Base-by-base conservation (phyloP, 2,797 vertebrate genomes). In the Trachops cirrhosus region DNA sequence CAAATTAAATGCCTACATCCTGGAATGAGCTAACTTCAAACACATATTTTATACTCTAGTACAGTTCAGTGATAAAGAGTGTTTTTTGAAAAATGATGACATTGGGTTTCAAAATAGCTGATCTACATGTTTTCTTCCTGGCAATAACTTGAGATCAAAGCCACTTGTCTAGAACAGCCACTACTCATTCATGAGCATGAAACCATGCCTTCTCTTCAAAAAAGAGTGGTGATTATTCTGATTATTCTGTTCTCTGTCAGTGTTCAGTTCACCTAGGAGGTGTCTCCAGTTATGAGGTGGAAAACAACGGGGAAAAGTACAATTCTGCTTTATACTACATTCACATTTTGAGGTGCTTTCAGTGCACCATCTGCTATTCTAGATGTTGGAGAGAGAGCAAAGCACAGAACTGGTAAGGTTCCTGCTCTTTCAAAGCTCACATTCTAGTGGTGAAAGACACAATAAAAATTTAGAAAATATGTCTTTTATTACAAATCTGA, bases 31-130 rank as follows among this genome's bases (percentile, higher is more conserved):
- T 91, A 46, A 84, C 24, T 74, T 67, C 78, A 39, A 46, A 37
- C 41, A 26, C 24, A 3, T 70, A 44, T 22, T 68, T 68, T 67
- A 86, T 22, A 52, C 39, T 70, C 68, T 19, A 41, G 48, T 62
- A 18, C 68, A 44, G 54, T 91, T 89, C 80, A 32, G 4, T 50
- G 62, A 46, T 74, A 64, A 79, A 92, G 46, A 50, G 34, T 16
- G 8, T 50, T 95, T 93, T 39, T 91, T 48, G 59, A 90, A 89
- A 79, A 91, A 57, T 71, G 64, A 52, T 75, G 92, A 86, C 46
- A 22, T 9, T 34, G 21, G 29, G 9, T 59, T 86, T 96, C 67
- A 54, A 73, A 84, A 50, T 70, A 82, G 46, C 44, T n/a, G 14
- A 39, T 83, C 14, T 34, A 12, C 39, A 3, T 7, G 22, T 24